Evolutionary conservation across 1,140 invertebrate genomes (phyloP).

Genomic region (Drosophila murphyi): DNA sequence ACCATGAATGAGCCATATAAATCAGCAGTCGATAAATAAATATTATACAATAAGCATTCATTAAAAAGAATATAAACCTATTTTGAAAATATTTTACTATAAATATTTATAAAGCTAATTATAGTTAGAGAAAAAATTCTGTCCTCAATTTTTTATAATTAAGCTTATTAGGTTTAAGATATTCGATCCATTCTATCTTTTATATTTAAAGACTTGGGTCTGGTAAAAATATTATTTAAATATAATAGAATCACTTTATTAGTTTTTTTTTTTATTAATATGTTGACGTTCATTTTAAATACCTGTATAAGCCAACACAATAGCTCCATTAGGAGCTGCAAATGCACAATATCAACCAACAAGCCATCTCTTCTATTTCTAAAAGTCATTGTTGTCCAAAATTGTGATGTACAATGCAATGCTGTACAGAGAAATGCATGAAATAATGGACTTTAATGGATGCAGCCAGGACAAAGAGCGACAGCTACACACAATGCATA

Average conservation of each 20-base stretch:
- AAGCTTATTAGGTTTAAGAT: too few relatives aligned
- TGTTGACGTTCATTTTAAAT: not conserved
- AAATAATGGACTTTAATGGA: constrained; percentile 38
- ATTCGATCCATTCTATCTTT: too few relatives aligned
- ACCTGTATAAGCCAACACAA: constrained; percentile 13
- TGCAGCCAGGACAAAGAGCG: constrained; percentile 15
- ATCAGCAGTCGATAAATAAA: not conserved
- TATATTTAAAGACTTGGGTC: too few relatives aligned
- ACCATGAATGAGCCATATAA: not conserved
- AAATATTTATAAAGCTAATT: too few relatives aligned
- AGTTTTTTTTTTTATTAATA: not conserved
- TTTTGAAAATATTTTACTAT: too few relatives aligned
- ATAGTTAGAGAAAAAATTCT: too few relatives aligned
- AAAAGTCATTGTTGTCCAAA: constrained; percentile 37
- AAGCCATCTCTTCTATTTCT: constrained; percentile 1
- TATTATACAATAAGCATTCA: not conserved
- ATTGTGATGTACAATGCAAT: constrained; percentile 20
- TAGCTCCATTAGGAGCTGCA: constrained; percentile 36
- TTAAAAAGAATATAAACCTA: not conserved
- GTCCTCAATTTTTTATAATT: too few relatives aligned
- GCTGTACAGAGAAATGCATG: constrained; percentile 5
- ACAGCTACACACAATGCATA: constrained; percentile 7
- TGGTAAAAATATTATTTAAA: too few relatives aligned
- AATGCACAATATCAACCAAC: constrained; percentile 17
- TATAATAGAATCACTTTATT: too few relatives aligned